phyloP scores from a whole-genome alignment of 2,888 invertebrate species.

The Synanthedon myopaeformis region DNA sequence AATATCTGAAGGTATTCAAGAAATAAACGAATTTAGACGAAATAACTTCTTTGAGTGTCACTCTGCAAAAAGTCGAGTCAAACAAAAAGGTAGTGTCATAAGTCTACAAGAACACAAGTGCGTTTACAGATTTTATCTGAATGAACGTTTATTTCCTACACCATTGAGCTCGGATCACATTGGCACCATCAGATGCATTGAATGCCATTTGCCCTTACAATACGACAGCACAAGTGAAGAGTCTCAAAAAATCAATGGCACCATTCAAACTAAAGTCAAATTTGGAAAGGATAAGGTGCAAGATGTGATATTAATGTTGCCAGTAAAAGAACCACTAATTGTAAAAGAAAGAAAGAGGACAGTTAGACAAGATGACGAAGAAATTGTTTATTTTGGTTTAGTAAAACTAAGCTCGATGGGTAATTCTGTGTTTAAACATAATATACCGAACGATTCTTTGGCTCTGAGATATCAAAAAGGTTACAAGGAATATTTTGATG shows the following conservation, averaged over 20 bases:
- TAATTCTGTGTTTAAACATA: slow-evolving; percentile 37
- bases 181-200: slow-evolving; percentile 56
- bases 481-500: slow-evolving; percentile 25
- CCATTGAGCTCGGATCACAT: slow-evolving; percentile 53
- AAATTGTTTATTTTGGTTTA: slow-evolving; percentile 48
- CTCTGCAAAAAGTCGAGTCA: slow-evolving; percentile 49
- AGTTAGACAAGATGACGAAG: slow-evolving; percentile 16
- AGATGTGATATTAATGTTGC: slow-evolving; percentile 44
- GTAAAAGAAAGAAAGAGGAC: slow-evolving; percentile 36
- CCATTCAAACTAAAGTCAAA: slow-evolving; percentile 56
- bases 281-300: slow-evolving; percentile 26
- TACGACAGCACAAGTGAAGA: slow-evolving; percentile 11
- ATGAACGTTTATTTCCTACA: slow-evolving; percentile 69
- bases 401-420: slow-evolving; percentile 39
- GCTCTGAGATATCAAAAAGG: slow-evolving; percentile 58
- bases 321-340: slow-evolving; percentile 44
- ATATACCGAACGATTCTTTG: slow-evolving; percentile 38
- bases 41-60: slow-evolving; percentile 74
- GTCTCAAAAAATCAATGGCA: slow-evolving; percentile 32
- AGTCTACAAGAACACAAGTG: slow-evolving; percentile 53
- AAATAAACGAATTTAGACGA: slow-evolving; percentile 60
- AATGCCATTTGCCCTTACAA: slow-evolving; percentile 56
- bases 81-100: slow-evolving; percentile 23
- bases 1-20: slow-evolving; percentile 18
- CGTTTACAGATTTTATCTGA: slow-evolving; percentile 66